Evolutionary conservation across 2,888 invertebrate species (phyloP).

Genomic region (Hoplodrina ambigua): DNA sequence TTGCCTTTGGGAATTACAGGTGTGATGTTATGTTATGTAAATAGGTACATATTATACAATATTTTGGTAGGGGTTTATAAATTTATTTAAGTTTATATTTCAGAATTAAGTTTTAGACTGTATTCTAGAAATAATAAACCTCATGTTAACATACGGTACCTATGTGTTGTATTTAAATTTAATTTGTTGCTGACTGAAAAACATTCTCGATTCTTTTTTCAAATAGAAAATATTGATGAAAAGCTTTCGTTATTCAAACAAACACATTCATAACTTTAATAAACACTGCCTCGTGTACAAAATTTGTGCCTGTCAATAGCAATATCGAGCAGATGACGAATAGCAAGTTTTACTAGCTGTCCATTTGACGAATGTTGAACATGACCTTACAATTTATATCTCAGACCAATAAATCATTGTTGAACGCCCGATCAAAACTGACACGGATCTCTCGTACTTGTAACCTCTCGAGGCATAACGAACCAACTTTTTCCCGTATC

Average conservation of each 20-base stretch:
- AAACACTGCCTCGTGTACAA: slow-evolving; percentile 67
- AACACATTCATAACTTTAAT: slow-evolving; percentile 55
- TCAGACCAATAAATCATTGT: slow-evolving; percentile 84
- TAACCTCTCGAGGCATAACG: slow-evolving; percentile 79
- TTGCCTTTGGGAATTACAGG: too few species aligned
- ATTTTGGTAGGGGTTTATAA: not conserved
- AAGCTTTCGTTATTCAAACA: slow-evolving; percentile 35
- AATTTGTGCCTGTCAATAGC: slow-evolving; percentile 78
- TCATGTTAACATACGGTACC: not conserved
- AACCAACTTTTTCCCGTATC: slow-evolving; percentile 73
- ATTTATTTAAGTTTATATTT: too few species aligned
- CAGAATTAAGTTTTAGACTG: not conserved
- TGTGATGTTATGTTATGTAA: too few species aligned
- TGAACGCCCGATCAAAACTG: slow-evolving; percentile 83
- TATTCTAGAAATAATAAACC: too few species aligned
- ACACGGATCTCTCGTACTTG: slow-evolving; percentile 81
- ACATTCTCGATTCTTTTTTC: not conserved
- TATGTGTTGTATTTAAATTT: not conserved
- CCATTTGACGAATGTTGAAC: slow-evolving; percentile 83
- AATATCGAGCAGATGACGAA: slow-evolving; percentile 79
- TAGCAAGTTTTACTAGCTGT: slow-evolving; percentile 82
- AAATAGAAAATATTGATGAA: slow-evolving; percentile 11
- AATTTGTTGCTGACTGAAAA: not conserved
- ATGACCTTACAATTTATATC: slow-evolving; percentile 86
- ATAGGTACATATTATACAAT: too few species aligned